Base-by-base conservation (phyloP, 1,140 invertebrate genomes). In the Caenorhabditis briggsae region DNA sequence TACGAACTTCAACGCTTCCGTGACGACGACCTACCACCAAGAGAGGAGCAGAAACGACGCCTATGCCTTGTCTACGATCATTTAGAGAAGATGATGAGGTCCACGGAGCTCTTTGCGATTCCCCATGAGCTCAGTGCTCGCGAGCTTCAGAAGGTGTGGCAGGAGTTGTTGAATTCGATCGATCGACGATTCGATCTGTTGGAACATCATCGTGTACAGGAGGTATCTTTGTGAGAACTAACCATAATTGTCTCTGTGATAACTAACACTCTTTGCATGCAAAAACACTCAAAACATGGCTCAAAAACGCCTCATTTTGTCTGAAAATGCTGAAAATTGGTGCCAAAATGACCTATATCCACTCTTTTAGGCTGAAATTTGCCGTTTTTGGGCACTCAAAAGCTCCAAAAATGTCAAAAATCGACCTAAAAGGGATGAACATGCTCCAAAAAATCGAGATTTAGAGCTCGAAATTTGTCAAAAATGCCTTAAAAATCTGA, bases 51-150 rank as follows among this genome's bases (percentile, higher is more conserved):
- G 90, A 98, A 97, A 90, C 95, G 97, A 92, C 95, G 95, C 91
- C 94, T 98, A 48, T 93, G 95, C 86, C 95, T 96, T 90, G 94
- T 96, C 56, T 98, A 96, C 93, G 95, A 96, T 91, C 97, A 98
- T 92, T 94, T 98, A 61, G 95, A 96, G 93, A 95, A 95, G 23
- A 23, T 58, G n/a, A 48, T 89, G 23, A 82, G 64, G 20, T 53
- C 64, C 41, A 95, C 96, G 20, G 96, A 96, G 82, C 95, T 96
- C 92, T 95, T 96, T 86, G 96, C 97, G 90, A 95, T 98, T 84
- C 96, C 97, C 91, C 95, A 95, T 0, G 96, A 97, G 88, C 93
- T 98, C 0, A 95, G 96, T 82, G 95, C 96, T 6, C 96, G 98
- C 85, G 95, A 95, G 82, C 94, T 99, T 70, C 96, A 98, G 88